Evolutionary conservation across 2,888 invertebrate genomes (phyloP), one percentile per base, ranked within the genome.

Genomic region (Melipona beecheii): DNA sequence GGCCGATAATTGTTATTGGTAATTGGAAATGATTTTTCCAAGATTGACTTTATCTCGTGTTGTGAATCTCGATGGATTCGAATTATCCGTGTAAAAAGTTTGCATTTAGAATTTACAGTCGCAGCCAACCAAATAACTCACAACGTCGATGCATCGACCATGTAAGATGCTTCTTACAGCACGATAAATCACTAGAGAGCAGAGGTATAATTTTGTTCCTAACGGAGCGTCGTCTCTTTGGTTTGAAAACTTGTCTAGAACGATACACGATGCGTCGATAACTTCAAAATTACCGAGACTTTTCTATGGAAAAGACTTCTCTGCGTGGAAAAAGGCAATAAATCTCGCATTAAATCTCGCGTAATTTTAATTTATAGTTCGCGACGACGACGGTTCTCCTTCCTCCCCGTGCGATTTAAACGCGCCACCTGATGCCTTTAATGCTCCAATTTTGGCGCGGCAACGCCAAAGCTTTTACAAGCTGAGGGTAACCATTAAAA

Each of bases 401-500:
- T 52, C 27, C 27, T 50, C 54, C 11, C 54, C 43, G 49, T 60
- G 9, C 70, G 56, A 78, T 56, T 71, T 72, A 72, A 81, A 68
- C 60, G 66, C 72, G 27, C 43, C 64, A 58, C 72, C 72, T 78
- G 58, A 81, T 81, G 43, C 72, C 74, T 50, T 80, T 75, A 80
- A 64, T 65, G 68, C 21, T 36, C 50, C 52, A 52, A 31, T 36
- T 4, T 21, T 3, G 36, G n/a, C 60, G 24, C 17, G 49, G 52
- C 49, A 66, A 71, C 60, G 49, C n/a, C n/a, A n/a, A n/a, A n/a
- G 78, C 78, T 81, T 81, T 73, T 81, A 72, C 60, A 66, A 72
- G 24, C 31, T 66, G 60, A 60, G 62, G 68, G 72, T 65, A 49
- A 60, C 66, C 80, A 60, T 72, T 81, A 50, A 72, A 68, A 43